These are phyloP conservation scores for Herpetotheres cachinnans DNA, from an alignment of 2,113 vertebrate genomes.

Conservation along the genomic window DNA sequence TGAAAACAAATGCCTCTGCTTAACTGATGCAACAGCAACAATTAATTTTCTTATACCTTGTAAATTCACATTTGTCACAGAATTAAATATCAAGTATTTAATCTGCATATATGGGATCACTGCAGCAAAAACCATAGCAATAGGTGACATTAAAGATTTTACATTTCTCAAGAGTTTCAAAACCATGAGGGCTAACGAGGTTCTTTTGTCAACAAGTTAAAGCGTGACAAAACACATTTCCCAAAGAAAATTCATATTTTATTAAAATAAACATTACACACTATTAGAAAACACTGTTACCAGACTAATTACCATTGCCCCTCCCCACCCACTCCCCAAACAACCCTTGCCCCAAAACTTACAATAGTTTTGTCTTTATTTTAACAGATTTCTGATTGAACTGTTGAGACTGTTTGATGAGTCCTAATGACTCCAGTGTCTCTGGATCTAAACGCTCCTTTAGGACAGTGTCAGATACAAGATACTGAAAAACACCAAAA, in stretches of 20 bases:
- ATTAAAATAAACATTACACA: not conserved
- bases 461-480: constrained; percentile 91
- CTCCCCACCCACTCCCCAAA: not conserved
- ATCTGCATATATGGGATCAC: not conserved
- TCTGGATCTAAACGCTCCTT: constrained; percentile 97
- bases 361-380: constrained; percentile 99
- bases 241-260: not conserved
- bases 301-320: not conserved
- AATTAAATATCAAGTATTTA: not conserved
- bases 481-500: constrained; percentile 76
- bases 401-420: constrained; percentile 97
- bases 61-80: not conserved
- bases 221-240: not conserved
- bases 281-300: not conserved
- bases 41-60: not conserved
- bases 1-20: not conserved
- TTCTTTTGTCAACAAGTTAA: not conserved
- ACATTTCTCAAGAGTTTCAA: not conserved
- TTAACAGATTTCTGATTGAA: constrained; percentile 99
- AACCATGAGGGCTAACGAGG: not conserved
- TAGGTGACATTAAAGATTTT: not conserved
- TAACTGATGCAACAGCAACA: not conserved
- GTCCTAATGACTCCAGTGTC: constrained; percentile 93
- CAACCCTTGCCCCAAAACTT: constrained; percentile 66
- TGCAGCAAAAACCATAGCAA: not conserved